phyloP scores from a whole-genome alignment of 2,888 invertebrate species.

The Colletes collaris region DNA sequence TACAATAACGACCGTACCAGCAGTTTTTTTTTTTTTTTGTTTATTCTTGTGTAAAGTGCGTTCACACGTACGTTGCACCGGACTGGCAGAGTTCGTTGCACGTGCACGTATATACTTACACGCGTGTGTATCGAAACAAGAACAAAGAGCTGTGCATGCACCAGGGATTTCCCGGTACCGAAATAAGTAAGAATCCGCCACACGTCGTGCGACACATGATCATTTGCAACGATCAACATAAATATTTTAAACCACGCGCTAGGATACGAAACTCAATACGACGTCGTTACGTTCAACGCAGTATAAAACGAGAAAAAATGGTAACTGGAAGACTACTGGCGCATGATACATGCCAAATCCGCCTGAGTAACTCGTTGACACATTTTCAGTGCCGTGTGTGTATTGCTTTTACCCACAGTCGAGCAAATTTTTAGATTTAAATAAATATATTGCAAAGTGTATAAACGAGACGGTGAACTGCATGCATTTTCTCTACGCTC shows the following conservation, averaged over 20 bases:
- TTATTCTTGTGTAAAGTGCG: slow-evolving; percentile 47
- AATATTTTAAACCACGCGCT: neutral
- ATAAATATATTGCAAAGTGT: too few species aligned
- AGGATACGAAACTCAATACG: slow-evolving; percentile 4
- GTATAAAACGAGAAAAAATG: slow-evolving; percentile 9
- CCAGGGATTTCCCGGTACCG: slow-evolving; percentile 52
- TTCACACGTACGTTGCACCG: slow-evolving; percentile 58
- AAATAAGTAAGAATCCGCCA: slow-evolving; percentile 47
- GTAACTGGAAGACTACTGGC: neutral
- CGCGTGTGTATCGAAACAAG: slow-evolving; percentile 41
- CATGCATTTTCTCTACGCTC: too few species aligned
- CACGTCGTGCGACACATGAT: slow-evolving; percentile 29
- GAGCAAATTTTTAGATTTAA: too few species aligned
- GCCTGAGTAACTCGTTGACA: slow-evolving; percentile 38
- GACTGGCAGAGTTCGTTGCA: slow-evolving; percentile 51
- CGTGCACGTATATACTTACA: slow-evolving; percentile 25
- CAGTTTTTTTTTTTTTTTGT: neutral
- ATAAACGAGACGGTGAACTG: too few species aligned
- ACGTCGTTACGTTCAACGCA: neutral
- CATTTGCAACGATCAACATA: slow-evolving; percentile 1
- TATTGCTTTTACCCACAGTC: slow-evolving; percentile 3
- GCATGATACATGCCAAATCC: slow-evolving; percentile 30
- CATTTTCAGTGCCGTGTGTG: slow-evolving; percentile 15
- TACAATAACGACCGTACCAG: slow-evolving; percentile 8
- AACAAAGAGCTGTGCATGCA: slow-evolving; percentile 48